Evolutionary conservation across 2,888 invertebrate genomes (phyloP).

Genomic region (Callyntrura sp.): DNA sequence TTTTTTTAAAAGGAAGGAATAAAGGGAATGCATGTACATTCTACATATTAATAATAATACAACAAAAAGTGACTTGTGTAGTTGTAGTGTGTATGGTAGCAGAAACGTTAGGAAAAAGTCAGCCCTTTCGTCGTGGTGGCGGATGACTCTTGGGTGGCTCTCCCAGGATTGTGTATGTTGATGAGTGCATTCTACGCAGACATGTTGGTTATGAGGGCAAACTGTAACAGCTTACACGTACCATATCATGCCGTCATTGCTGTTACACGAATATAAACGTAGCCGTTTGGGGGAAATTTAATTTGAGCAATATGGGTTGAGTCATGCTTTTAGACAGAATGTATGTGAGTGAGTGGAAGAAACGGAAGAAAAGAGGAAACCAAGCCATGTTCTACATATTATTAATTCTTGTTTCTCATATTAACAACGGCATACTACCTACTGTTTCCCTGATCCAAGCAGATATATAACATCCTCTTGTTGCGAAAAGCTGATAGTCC

Average conservation of each 20-base stretch:
- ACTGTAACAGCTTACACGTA: no score
- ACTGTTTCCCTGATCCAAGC: constrained; percentile 67
- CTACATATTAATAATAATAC: constrained; percentile 22
- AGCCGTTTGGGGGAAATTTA: constrained; percentile 22
- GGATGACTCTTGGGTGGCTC: constrained; percentile 35
- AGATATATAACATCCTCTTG: constrained; percentile 35
- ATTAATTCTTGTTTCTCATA: constrained; percentile 48
- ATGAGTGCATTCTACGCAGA: constrained; percentile 1
- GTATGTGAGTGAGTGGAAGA: no score
- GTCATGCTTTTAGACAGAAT: constrained; percentile 30
- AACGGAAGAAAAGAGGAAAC: constrained; percentile 4
- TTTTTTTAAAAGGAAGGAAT: neutral
- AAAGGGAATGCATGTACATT: neutral
- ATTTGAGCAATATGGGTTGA: constrained; percentile 51
- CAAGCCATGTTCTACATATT: constrained; percentile 22
- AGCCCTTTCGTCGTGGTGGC: neutral
- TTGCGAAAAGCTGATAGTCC: constrained; percentile 26
- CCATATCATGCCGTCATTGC: neutral
- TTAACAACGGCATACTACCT: constrained; percentile 7
- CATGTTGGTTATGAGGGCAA: neutral
- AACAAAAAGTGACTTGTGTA: constrained; percentile 20
- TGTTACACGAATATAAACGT: neutral
- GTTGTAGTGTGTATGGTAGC: neutral
- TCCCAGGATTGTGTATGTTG: neutral
- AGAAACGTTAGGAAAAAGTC: neutral